Percentiles rank a stretch among this genome's conserved stretches.
These are phyloP conservation scores for Camarhynchus parvulus DNA, from an alignment of 2,113 vertebrate genomes.

Conservation along the genomic window DNA sequence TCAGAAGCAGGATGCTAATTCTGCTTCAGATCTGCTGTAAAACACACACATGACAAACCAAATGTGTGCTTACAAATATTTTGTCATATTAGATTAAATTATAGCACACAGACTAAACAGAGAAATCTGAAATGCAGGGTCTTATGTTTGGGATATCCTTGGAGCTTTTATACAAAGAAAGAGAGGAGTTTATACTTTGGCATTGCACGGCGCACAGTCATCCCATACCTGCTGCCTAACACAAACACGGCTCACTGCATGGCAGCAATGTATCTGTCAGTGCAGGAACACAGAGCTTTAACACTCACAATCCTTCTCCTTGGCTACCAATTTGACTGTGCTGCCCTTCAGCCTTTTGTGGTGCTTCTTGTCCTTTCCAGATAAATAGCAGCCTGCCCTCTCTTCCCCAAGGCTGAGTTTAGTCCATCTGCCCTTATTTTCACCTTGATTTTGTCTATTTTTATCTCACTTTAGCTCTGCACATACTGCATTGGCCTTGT, in stretches of 20 bases:
- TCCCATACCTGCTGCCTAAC: constrained; percentile 26
- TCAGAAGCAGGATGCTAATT: neutral
- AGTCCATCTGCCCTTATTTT: neutral
- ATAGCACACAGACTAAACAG: constrained; percentile 61
- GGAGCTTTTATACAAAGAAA: constrained; percentile 61
- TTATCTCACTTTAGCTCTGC: neutral
- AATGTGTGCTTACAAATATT: constrained; percentile 67
- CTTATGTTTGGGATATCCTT: constrained; percentile 56
- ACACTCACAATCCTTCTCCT: neutral
- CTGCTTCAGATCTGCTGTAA: constrained; percentile 14
- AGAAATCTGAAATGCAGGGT: constrained; percentile 39
- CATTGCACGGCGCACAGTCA: neutral
- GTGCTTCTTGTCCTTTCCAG: neutral
- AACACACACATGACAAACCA: constrained; percentile 30
- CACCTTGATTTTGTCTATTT: neutral
- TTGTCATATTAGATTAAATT: constrained; percentile 69
- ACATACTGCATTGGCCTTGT: neutral
- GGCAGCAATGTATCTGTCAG: neutral
- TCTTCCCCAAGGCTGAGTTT: neutral
- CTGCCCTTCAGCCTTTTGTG: neutral
- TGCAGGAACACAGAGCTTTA: neutral
- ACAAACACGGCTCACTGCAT: neutral
- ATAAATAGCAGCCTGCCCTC: neutral
- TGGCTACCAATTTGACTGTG: neutral
- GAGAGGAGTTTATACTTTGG: constrained; percentile 30